Evolutionary conservation across 2,888 invertebrate genomes (phyloP).

Genomic region (Cephus runcator): DNA sequence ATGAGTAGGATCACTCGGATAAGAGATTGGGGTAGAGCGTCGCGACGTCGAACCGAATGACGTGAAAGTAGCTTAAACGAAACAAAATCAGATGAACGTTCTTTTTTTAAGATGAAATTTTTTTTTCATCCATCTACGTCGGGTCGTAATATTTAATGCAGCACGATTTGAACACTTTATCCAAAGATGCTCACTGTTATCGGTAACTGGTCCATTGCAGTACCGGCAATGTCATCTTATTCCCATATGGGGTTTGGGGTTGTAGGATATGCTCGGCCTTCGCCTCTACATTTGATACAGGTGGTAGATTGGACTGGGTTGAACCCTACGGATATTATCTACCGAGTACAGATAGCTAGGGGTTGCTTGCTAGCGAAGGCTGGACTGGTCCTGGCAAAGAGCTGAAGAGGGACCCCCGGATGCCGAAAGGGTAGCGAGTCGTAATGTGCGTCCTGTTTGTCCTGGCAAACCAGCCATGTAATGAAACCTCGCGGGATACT

Average conservation of each 20-base stretch:
- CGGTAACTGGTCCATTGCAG: background rate
- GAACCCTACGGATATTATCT: background rate
- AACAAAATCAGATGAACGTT: background rate
- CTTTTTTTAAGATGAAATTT: background rate
- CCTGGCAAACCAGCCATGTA: slow-evolving; percentile 59
- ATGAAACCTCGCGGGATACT: slow-evolving; percentile 57
- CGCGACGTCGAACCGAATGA: background rate
- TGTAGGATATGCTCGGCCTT: background rate
- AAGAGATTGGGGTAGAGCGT: background rate
- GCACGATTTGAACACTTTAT: slow-evolving; percentile 15
- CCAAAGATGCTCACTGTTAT: slow-evolving; percentile 28
- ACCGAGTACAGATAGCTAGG: background rate
- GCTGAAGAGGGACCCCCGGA: background rate
- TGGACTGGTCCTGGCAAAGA: slow-evolving; percentile 15
- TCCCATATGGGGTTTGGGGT: slow-evolving; percentile 9
- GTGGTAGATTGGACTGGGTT: background rate
- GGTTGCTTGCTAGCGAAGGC: background rate
- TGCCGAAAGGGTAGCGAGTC: slow-evolving; percentile 25
- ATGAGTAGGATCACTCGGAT: background rate
- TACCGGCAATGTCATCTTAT: slow-evolving; percentile 3
- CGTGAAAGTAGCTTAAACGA: background rate
- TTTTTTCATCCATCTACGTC: background rate
- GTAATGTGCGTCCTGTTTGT: slow-evolving; percentile 55
- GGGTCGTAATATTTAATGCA: background rate
- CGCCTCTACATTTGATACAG: background rate